Evolutionary conservation across 37 sponge, comb jelly and placozoan genomes (phyloP), one percentile per base, ranked within the genome.

Genomic region (Dysidea cf. avara): DNA sequence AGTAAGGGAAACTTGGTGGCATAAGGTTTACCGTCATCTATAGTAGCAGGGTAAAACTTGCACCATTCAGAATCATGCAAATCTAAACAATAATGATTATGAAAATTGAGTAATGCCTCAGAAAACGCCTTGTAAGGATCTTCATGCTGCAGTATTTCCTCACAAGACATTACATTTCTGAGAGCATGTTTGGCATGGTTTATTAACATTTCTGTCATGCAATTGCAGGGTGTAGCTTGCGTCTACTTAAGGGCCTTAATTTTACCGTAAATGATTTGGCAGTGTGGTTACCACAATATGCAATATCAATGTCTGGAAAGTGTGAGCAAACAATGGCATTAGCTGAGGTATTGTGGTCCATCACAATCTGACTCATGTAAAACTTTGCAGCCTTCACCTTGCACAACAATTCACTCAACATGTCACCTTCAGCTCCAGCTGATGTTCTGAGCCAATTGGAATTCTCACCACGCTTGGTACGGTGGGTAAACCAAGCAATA

Each of bases 1-100:
- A n/a, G n/a, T n/a, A n/a, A n/a, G n/a, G n/a, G n/a, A n/a, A n/a
- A n/a, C n/a, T n/a, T n/a, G n/a, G n/a, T n/a, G n/a, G n/a, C n/a
- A n/a, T n/a, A n/a, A n/a, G n/a, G n/a, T n/a, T n/a, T n/a, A n/a
- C n/a, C n/a, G n/a, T n/a, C n/a, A n/a, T n/a, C n/a, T n/a, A n/a
- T n/a, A n/a, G n/a, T n/a, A n/a, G n/a, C n/a, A n/a, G n/a, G n/a
- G n/a, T n/a, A n/a, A n/a, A n/a, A n/a, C n/a, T n/a, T n/a, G 57
- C 72, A 71, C 72, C 72, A 71, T 11, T n/a, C 7, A 9, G 72
- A 71, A 18, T 21, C 33, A 39, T 71, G 72, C 7, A 34, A 56
- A 53, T 71, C 37, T 12, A 64, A 31, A 31, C 74, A 73, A 30
- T 73, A 73, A 62, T 73, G 74, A 32, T 40, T 21, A 26, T 58